Evolutionary conservation across 2,888 invertebrate species (phyloP).

Genomic region (Petrolisthes manimaculis): DNA sequence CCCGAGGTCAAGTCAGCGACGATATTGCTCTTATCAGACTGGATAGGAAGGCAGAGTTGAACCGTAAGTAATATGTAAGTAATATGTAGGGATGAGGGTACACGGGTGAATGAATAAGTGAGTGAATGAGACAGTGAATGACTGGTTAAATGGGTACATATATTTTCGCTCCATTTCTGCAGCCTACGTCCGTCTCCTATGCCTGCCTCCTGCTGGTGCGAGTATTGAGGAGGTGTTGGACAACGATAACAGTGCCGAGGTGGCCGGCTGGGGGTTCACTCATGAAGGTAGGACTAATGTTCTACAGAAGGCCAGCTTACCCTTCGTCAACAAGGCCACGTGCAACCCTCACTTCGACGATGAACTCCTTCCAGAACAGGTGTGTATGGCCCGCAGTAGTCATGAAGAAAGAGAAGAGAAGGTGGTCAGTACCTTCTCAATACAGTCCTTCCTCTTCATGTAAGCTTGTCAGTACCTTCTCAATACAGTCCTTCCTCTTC

Average conservation of each 20-base stretch:
- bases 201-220: not conserved
- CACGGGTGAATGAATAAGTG: not conserved
- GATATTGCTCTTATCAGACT: conserved; percentile 58
- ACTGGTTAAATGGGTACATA: not conserved
- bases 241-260: conserved; percentile 12
- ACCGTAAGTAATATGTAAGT: conserved; percentile 44
- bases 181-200: not conserved
- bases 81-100: not conserved
- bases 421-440: no score
- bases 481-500: no score
- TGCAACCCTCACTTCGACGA: conserved; percentile 29
- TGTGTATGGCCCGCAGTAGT: not conserved
- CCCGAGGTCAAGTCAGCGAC: conserved; percentile 19
- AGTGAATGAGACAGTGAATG: no score
- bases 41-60: conserved; percentile 27
- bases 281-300: not conserved
- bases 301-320: conserved; percentile 32
- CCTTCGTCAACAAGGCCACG: conserved; percentile 22
- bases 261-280: conserved; percentile 54
- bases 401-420: no score
- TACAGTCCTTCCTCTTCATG: no score
- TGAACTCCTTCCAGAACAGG: conserved; percentile 29
- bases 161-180: not conserved
- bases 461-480: no score
- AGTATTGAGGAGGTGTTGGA: not conserved